Evolutionary conservation across 2,113 vertebrate genomes (phyloP).

Genomic region (Megalops atlanticus): DNA sequence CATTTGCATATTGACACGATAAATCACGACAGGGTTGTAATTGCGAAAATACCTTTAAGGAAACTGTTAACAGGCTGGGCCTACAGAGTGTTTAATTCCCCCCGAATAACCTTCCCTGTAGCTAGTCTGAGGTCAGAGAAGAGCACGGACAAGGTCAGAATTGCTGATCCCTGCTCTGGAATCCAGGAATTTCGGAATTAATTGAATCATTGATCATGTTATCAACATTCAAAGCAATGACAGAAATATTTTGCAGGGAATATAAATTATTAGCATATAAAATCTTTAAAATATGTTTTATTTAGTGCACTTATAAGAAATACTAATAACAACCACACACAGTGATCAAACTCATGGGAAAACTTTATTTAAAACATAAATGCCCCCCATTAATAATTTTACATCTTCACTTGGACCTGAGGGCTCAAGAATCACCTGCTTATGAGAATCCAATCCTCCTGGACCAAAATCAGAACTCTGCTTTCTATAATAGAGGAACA

Average conservation of each 20-base stretch:
- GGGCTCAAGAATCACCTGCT: too few species aligned
- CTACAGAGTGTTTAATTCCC: constrained; percentile 48
- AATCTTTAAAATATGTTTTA: not conserved
- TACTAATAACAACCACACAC: too few species aligned
- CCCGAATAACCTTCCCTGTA: constrained; percentile 40
- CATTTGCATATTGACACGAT: constrained; percentile 46
- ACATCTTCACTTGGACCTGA: too few species aligned
- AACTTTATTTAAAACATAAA: too few species aligned
- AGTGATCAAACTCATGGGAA: too few species aligned
- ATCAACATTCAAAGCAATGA: constrained; percentile 36
- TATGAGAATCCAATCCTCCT: too few species aligned
- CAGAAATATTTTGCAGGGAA: not conserved
- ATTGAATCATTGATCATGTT: constrained; percentile 28
- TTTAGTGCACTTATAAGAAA: too few species aligned
- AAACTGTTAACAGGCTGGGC: constrained; percentile 34
- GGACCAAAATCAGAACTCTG: too few species aligned
- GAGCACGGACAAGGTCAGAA: constrained; percentile 44
- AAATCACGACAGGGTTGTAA: constrained; percentile 40
- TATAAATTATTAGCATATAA: constrained; percentile 15
- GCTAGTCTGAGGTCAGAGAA: constrained; percentile 42
- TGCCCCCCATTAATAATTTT: too few species aligned
- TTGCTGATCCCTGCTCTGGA: constrained; percentile 35
- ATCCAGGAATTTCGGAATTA: constrained; percentile 56
- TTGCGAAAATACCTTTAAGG: constrained; percentile 23
- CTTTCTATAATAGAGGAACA: too few species aligned